A percentile compares a stretch with the other conserved stretches of the same genome.
phyloP scores from a whole-genome alignment of 2,113 vertebrate species.

The Dolichotis patagonum region DNA sequence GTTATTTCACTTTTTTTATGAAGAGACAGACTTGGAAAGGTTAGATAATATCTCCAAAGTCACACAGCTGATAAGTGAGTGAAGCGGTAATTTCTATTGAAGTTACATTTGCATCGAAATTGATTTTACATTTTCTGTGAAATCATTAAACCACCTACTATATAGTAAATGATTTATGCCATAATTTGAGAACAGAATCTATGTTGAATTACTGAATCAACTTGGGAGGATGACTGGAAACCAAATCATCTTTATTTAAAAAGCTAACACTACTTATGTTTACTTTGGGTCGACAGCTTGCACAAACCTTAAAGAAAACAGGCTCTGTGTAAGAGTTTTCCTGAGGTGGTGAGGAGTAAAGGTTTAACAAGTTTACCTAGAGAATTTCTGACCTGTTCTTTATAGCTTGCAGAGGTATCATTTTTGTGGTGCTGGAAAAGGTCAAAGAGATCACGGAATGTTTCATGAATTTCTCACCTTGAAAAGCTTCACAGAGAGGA shows the following conservation, averaged over 20 bases:
- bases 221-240: slow-evolving; percentile 78
- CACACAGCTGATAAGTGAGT: slow-evolving; percentile 63
- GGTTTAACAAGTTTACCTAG: neutral
- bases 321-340: neutral
- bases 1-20: slow-evolving; percentile 49
- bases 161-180: slow-evolving; percentile 81
- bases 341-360: neutral
- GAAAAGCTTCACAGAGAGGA: neutral
- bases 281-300: slow-evolving; percentile 70
- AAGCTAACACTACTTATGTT: slow-evolving; percentile 70
- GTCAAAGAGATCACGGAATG: neutral
- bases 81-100: slow-evolving; percentile 75
- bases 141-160: slow-evolving; percentile 82
- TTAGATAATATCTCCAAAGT: slow-evolving; percentile 74
- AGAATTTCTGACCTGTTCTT: neutral
- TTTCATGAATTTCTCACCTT: neutral
- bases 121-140: slow-evolving; percentile 83
- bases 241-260: slow-evolving; percentile 82
- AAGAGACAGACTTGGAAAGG: slow-evolving; percentile 61
- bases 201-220: slow-evolving; percentile 81
- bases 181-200: slow-evolving; percentile 80
- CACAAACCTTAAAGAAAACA: slow-evolving; percentile 52
- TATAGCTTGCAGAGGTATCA: neutral
- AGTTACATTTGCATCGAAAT: slow-evolving; percentile 80
- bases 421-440: neutral